Evolutionary conservation across 2,113 vertebrate genomes (phyloP).

Genomic region (Heliornis fulica): DNA sequence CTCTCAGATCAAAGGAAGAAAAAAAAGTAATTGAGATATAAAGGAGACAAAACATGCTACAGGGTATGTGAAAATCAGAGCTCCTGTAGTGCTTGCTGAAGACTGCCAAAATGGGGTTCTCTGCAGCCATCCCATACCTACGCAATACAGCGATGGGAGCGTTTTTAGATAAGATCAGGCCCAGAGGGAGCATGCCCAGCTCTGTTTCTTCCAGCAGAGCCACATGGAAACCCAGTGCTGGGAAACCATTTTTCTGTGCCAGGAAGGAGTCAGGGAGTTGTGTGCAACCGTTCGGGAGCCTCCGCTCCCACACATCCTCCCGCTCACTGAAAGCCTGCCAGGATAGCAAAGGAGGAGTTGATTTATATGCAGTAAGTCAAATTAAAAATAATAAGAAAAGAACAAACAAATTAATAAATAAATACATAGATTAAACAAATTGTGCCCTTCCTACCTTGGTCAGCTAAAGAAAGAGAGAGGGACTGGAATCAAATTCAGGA

Average conservation of each 20-base stretch:
- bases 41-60: conserved; percentile 35
- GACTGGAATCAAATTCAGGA: background rate
- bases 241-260: background rate
- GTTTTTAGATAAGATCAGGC: conserved; percentile 57
- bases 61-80: conserved; percentile 60
- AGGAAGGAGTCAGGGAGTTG: conserved; percentile 4
- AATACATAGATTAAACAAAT: background rate
- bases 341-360: background rate
- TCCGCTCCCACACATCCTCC: conserved; percentile 41
- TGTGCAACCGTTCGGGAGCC: conserved; percentile 45
- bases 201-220: conserved; percentile 45
- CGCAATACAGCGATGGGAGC: background rate
- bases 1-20: conserved; percentile 40
- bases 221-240: conserved; percentile 48
- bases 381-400: background rate
- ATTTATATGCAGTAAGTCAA: background rate
- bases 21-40: conserved; percentile 25
- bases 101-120: conserved; percentile 39
- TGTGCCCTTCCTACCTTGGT: background rate
- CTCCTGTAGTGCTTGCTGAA: conserved; percentile 20
- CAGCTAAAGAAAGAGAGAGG: background rate
- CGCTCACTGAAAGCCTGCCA: conserved; percentile 14
- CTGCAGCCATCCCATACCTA: conserved; percentile 26
- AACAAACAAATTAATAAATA: background rate
- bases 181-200: conserved; percentile 26